Evolutionary conservation across 2,888 invertebrate genomes (phyloP).

Genomic region (Amiota mariae): DNA sequence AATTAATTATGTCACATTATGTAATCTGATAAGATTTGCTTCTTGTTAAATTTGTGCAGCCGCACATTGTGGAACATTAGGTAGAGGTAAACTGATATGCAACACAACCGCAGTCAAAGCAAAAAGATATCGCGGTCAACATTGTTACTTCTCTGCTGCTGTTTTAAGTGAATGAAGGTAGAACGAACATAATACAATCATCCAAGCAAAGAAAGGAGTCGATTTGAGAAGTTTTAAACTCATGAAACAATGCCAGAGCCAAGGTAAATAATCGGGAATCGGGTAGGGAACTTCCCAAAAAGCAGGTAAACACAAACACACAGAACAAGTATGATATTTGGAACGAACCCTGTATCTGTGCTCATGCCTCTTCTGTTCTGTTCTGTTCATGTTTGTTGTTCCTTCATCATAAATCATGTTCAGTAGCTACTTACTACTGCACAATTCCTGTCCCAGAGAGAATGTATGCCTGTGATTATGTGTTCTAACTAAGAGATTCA

Average conservation of each 20-base stretch:
- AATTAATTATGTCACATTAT: conserved; percentile 73
- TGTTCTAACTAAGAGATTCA: background rate
- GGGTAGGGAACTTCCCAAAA: background rate
- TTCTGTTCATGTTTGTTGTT: background rate
- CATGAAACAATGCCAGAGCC: conserved; percentile 2
- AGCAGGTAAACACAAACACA: background rate
- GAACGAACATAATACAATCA: background rate
- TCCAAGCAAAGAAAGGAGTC: too few species aligned
- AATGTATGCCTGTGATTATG: too few species aligned
- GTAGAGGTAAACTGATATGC: conserved; percentile 18
- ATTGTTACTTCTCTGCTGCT: background rate
- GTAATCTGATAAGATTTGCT: conserved; percentile 69
- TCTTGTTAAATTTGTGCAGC: conserved; percentile 38
- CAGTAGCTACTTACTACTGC: background rate
- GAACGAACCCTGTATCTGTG: background rate
- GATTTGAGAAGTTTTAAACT: background rate
- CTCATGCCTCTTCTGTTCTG: background rate
- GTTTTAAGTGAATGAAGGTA: background rate
- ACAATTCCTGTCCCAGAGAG: too few species aligned
- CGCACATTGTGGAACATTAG: conserved; percentile 30
- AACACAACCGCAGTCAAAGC: background rate
- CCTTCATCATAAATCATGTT: background rate
- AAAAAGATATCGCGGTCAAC: background rate
- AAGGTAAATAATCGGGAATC: background rate
- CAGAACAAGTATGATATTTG: too few species aligned